phyloP scores from a whole-genome alignment of 2,113 vertebrate species.

The Spea bombifrons region DNA sequence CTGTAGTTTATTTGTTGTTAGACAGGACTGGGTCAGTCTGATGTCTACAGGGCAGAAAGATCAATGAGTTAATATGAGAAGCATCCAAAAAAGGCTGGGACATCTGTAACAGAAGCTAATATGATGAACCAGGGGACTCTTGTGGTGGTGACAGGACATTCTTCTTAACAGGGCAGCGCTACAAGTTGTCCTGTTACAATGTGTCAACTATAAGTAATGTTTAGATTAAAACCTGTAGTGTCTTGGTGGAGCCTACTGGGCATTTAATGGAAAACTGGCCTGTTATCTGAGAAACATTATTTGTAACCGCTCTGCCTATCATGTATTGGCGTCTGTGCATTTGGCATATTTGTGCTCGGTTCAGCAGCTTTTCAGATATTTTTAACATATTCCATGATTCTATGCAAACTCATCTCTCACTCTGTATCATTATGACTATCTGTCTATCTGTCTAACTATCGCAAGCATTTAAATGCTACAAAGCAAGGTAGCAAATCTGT shows the following conservation, averaged over 20 bases:
- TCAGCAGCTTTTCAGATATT: too few relatives aligned
- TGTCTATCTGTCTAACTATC: too few relatives aligned
- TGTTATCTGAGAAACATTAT: not conserved
- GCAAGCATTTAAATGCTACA: too few relatives aligned
- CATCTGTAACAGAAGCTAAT: constrained; percentile 13
- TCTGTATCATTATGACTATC: too few relatives aligned
- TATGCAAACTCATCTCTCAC: too few relatives aligned
- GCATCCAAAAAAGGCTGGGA: not conserved
- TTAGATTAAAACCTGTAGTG: not conserved
- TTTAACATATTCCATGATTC: too few relatives aligned
- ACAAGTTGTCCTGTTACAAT: not conserved
- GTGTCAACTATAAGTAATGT: constrained; percentile 4
- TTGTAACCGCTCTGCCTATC: not conserved
- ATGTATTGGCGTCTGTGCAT: not conserved
- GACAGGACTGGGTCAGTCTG: not conserved
- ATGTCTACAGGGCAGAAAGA: constrained; percentile 5
- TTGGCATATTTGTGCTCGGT: too few relatives aligned
- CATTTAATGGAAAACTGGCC: not conserved
- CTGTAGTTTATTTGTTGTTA: not conserved
- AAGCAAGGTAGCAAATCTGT: too few relatives aligned
- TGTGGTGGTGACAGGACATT: constrained; percentile 12
- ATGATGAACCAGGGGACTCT: not conserved
- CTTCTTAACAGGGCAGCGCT: not conserved
- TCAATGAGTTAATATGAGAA: constrained; percentile 18
- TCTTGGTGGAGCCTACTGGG: not conserved